These are phyloP conservation scores for Xenopus tropicalis DNA, from an alignment of 2,113 vertebrate species.

Conservation along the genomic window DNA sequence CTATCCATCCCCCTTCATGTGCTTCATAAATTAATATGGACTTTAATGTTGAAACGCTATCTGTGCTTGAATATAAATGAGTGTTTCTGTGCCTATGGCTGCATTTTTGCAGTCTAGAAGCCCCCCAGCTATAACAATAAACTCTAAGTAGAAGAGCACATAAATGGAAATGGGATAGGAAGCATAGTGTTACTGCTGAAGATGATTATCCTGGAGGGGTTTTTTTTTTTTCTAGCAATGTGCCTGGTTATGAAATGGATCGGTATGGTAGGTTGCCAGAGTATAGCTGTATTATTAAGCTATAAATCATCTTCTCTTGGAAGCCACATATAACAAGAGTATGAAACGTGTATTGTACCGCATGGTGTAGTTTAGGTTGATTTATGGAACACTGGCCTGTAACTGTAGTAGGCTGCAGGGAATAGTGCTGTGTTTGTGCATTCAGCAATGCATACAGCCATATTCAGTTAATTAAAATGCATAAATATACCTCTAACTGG, in stretches of 20 bases:
- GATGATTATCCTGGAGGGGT: conserved; percentile 15
- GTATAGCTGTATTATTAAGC: conserved; percentile 44
- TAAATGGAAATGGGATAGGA: conserved; percentile 18
- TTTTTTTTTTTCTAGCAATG: conserved; percentile 10
- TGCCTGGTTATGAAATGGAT: conserved; percentile 33
- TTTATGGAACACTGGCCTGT: conserved; percentile 27
- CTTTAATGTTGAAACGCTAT: too few relatives aligned
- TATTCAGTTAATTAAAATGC: conserved; percentile 21
- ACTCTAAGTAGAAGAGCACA: conserved; percentile 18
- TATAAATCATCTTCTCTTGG: conserved; percentile 33
- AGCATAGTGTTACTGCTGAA: conserved; percentile 6
- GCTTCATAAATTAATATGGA: too few relatives aligned
- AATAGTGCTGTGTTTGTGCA: conserved; percentile 13
- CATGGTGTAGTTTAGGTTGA: conserved; percentile 29
- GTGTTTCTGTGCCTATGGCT: too few relatives aligned
- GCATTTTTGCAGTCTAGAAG: too few relatives aligned
- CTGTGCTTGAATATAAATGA: too few relatives aligned
- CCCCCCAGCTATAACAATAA: neutral
- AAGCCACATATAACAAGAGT: conserved; percentile 12
- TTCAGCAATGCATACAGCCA: conserved; percentile 12
- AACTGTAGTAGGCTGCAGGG: conserved; percentile 10
- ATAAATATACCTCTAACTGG: conserved; percentile 5
- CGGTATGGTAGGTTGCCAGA: conserved; percentile 27
- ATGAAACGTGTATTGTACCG: conserved; percentile 21
- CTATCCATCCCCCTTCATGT: too few relatives aligned